A percentile compares a stretch with the other conserved stretches of the same genome.
These are phyloP conservation scores for Coilia nasus DNA, from an alignment of 2,797 vertebrate genomes.

Conservation along the genomic window DNA sequence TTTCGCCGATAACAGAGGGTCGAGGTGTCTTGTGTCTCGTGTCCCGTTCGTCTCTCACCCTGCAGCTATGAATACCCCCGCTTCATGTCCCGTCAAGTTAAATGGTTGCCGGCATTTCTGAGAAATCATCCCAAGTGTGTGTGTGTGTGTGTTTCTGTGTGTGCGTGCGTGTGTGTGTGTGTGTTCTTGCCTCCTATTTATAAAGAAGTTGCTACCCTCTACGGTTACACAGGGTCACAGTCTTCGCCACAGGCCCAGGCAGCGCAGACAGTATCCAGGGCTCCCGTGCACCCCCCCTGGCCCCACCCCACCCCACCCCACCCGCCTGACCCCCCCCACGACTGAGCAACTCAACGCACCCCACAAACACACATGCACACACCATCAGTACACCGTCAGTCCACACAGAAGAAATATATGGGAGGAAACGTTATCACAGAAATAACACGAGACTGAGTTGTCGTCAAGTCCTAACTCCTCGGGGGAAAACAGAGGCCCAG, in stretches of 20 bases:
- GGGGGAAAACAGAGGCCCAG: background rate
- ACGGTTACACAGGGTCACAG: conserved; percentile 54
- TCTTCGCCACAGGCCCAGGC: conserved; percentile 15
- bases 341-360: background rate
- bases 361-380: background rate
- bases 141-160: background rate
- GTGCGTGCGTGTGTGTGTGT: conserved; percentile 30
- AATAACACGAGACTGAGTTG: conserved; percentile 37
- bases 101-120: conserved; percentile 61
- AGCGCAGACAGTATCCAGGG: conserved; percentile 40
- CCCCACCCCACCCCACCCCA: too few species aligned
- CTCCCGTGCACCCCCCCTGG: conserved; percentile 31
- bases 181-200: conserved; percentile 60
- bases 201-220: conserved; percentile 64
- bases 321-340: background rate
- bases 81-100: conserved; percentile 58
- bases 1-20: conserved; percentile 24
- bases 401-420: conserved; percentile 23
- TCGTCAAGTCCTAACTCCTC: conserved; percentile 10
- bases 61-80: conserved; percentile 54
- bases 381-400: background rate
- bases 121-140: conserved; percentile 59
- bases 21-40: conserved; percentile 35
- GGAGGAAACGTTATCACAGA: background rate
- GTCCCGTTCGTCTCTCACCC: conserved; percentile 37